Evolutionary conservation across 2,888 invertebrate species (phyloP).

Genomic region (Acholoe squamosa): DNA sequence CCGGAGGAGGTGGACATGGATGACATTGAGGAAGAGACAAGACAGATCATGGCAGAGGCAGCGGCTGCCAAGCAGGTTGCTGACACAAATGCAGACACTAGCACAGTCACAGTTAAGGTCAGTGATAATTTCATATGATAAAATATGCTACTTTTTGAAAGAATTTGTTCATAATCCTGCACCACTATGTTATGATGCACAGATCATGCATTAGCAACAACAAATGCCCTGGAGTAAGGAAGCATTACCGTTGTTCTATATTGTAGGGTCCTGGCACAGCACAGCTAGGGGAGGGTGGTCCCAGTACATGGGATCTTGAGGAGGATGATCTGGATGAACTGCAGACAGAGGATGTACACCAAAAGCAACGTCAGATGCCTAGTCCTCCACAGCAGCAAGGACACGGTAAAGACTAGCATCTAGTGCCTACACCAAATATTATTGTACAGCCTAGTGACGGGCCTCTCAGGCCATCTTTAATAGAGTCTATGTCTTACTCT

Average conservation of each 20-base stretch:
- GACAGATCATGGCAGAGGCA: constrained; percentile 66
- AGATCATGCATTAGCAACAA: too few relatives aligned
- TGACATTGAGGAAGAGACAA: constrained; percentile 41
- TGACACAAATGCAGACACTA: not conserved
- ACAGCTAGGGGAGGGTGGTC: constrained; percentile 75
- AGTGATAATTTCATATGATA: not conserved
- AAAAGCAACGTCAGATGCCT: not conserved
- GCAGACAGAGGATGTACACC: constrained; percentile 58
- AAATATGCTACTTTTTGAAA: too few relatives aligned
- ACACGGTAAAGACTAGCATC: too few relatives aligned
- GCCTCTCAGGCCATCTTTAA: too few relatives aligned
- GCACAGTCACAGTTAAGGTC: constrained; percentile 76
- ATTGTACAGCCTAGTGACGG: too few relatives aligned
- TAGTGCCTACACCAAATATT: too few relatives aligned
- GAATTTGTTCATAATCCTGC: too few relatives aligned
- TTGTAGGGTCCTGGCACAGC: constrained; percentile 74
- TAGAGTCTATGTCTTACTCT: not conserved
- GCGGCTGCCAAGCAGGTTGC: constrained; percentile 62
- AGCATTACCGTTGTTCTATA: not conserved
- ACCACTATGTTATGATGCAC: too few relatives aligned
- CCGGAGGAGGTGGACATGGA: constrained; percentile 23
- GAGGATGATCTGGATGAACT: constrained; percentile 72
- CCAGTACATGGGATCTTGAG: constrained; percentile 73
- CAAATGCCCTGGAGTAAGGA: too few relatives aligned
- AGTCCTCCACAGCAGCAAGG: not conserved